Base-by-base conservation (phyloP, 2,888 invertebrate species). In the Lasioglossum figueresi region DNA sequence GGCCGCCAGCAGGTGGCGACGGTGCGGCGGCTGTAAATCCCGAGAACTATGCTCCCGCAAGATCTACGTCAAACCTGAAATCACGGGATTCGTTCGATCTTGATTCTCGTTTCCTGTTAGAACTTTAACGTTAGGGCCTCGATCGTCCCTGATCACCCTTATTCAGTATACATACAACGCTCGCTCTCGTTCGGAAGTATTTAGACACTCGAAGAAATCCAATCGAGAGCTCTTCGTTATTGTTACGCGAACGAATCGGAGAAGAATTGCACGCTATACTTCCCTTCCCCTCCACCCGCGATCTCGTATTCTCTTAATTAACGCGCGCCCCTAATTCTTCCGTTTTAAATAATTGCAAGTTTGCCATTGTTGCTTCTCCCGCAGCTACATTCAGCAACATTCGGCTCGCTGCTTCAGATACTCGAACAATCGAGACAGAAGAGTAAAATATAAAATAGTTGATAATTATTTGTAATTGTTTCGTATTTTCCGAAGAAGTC, bases 241-340 rank as follows among this genome's bases (percentile, higher is more conserved):
- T 63, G 31, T 31, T 27, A 14, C 31, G 16, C 63, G 27, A 63
- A 63, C 6, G 63, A 63, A 31, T 63, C 6, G 27, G 2, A 63
- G 63, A 16, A 31, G 31, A 31, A 27, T 31, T 16, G 31, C 16
- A 31, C 16, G 31, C 4, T 63, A 16, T 52, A 52, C 8, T 6
- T 48, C 8, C 2, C 23, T 8, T 0, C 8, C 23, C 16, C 0
- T 0, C 8, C 23, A 6, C 0, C 5, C 4, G 4, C 16, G 16
- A 63, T 31, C 63, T 63, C 31, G 31, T 63, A 63, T 27, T 63
- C 63, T 63, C 16, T 63, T 63, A 63, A 63, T 63, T 63, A 63
- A 63, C 63, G 16, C 6, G 63, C 63, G 27, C 14, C 16, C 63
- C 31, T 5, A 16, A 63, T 31, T 63, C 63, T 63, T 63, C 63